Percentiles rank a stretch among this genome's conserved stretches.
Evolutionary conservation across 2,797 vertebrate species (phyloP).

Genomic region (Enteromius paludinosus): DNA sequence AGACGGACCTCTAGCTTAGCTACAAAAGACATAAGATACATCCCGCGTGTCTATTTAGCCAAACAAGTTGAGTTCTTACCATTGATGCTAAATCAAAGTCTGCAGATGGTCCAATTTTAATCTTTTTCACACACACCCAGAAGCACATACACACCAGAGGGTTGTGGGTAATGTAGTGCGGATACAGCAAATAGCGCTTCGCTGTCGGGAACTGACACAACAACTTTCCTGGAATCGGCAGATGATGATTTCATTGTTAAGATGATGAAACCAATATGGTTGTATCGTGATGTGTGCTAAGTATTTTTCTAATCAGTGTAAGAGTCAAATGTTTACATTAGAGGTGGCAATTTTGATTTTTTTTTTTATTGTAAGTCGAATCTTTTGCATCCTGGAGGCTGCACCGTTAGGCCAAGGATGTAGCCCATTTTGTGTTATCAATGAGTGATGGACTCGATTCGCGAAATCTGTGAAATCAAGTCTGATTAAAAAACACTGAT

Average conservation of each 20-base stretch:
- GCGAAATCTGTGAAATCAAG: not conserved
- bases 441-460: not conserved
- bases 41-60: not conserved
- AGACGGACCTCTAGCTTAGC: not conserved
- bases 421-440: not conserved
- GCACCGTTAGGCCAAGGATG: not conserved
- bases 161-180: constrained; percentile 73
- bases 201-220: not conserved
- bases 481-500: not conserved
- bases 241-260: not conserved
- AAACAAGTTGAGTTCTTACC: constrained; percentile 65
- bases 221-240: not conserved
- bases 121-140: constrained; percentile 55
- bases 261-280: not conserved
- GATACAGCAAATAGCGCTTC: not conserved
- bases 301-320: not conserved
- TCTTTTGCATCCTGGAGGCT: constrained; percentile 2
- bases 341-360: not conserved
- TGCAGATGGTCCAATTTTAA: constrained; percentile 70
- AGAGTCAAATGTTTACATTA: not conserved
- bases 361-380: not conserved
- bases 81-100: constrained; percentile 62
- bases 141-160: constrained; percentile 24
- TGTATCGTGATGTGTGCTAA: not conserved
- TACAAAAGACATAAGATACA: constrained; percentile 11